Base-by-base conservation (phyloP, 2,888 invertebrate species). In the Andrena fulva region DNA sequence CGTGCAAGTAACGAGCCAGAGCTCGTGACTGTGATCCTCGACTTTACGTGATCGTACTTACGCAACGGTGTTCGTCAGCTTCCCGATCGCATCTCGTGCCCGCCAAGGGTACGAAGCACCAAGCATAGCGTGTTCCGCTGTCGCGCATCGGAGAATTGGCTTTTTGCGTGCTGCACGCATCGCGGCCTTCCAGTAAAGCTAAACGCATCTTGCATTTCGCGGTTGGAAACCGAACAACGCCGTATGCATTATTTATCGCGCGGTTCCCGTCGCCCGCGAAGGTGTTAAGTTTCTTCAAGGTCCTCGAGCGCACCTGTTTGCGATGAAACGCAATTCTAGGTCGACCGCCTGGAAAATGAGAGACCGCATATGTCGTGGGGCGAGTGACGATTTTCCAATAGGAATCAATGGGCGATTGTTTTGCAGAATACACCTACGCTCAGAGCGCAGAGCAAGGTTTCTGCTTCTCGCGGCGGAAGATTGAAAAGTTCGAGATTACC, bases 191-290 rank as follows among this genome's bases (percentile, higher is more conserved):
- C 56, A 10, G 42, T 2, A 16, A 24, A 10, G 63, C 5, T 29
- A 50, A 80, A 70, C 62, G 29, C 42, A 68, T 56, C 67, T 52
- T 52, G 72, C 62, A 27, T 63, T 35, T 66, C 70, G 56, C 67
- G 29, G 50, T 48, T 73, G 42, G 24, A 70, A 74, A 70, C 33
- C 70, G 68, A 63, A 70, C 71, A 62, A 71, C 64, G 48, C 7
- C 33, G 54, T 10, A 80, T 82, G 70, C 67, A 82, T 82, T 80
- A 82, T 82, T 82, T 80, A 82, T 80, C 56, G 20, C 24, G 62
- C 6, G 66, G 33, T 60, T 70, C 60, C n/a, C 24, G 66, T 66
- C 69, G 52, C 81, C 59, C 60, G 60, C 60, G 12, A 60, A n/a
- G 59, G 80, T 74, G 73, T 81, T 66, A 52, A 66, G 68, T 79